phyloP scores from a whole-genome alignment of 1,140 invertebrate species.

The Microplitis demolitor region DNA sequence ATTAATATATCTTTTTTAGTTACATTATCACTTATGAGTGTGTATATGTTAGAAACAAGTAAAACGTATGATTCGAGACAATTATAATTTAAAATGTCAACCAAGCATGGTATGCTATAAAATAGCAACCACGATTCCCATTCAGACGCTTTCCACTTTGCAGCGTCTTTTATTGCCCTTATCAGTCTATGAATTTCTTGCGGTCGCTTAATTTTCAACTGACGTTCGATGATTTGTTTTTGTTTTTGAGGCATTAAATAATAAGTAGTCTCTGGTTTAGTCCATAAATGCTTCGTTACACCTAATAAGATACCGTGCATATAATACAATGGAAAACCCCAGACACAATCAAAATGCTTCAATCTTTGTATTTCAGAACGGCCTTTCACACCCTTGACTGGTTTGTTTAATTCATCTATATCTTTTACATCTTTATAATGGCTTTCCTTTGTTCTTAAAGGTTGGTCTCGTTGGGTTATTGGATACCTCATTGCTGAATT shows the following conservation, averaged over 20 bases:
- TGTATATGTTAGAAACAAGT: conserved; percentile 27
- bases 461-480: too few species aligned
- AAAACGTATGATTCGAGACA: conserved; percentile 29
- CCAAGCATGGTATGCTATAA: conserved; percentile 34
- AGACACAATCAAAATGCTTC: conserved; percentile 17
- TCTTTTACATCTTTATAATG: too few species aligned
- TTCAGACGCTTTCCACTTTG: conserved; percentile 17
- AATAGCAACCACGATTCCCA: conserved; percentile 32
- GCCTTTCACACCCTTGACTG: conserved; percentile 25
- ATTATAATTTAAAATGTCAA: conserved; percentile 21
- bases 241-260: conserved; percentile 5
- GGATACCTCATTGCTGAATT: too few species aligned
- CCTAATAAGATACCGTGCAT: conserved; percentile 25
- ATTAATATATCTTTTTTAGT: conserved; percentile 23
- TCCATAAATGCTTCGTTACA: conserved; percentile 20
- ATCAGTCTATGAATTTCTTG: conserved; percentile 25
- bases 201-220: conserved; percentile 18
- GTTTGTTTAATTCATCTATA: too few species aligned
- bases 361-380: neutral
- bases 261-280: neutral
- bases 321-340: conserved; percentile 23
- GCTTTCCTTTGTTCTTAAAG: too few species aligned
- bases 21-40: conserved; percentile 20
- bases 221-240: conserved; percentile 12
- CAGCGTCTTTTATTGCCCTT: neutral